phyloP scores from a whole-genome alignment of 2,113 vertebrate species.

The Anoura caudifer region DNA sequence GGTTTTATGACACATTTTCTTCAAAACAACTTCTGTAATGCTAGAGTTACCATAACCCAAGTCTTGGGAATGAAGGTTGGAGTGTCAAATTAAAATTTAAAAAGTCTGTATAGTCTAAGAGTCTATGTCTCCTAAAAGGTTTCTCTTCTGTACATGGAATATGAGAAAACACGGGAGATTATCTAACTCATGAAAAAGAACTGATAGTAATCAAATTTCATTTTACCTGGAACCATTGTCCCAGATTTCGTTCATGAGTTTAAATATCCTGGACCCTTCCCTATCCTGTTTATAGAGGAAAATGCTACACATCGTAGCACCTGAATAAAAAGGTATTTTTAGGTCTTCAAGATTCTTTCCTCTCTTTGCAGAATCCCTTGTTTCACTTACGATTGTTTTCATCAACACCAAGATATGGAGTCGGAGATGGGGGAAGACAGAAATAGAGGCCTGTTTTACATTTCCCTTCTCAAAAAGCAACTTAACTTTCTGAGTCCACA shows the following conservation, averaged over 20 bases:
- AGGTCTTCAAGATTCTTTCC: not conserved
- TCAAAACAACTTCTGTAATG: not conserved
- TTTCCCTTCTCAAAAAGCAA: not conserved
- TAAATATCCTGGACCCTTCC: not conserved
- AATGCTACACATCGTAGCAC: not conserved
- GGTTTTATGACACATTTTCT: not conserved
- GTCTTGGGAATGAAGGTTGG: not conserved
- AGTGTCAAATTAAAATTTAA: not conserved
- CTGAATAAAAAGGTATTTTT: not conserved
- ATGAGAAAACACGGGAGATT: not conserved
- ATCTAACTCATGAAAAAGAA: slow-evolving; percentile 3
- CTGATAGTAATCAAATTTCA: slow-evolving; percentile 1
- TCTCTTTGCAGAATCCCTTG: not conserved
- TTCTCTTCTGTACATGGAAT: not conserved
- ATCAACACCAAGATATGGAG: not conserved
- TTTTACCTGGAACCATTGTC: not conserved
- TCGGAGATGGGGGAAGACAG: not conserved
- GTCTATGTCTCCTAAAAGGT: not conserved
- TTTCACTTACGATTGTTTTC: slow-evolving; percentile 13
- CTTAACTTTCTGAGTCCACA: not conserved
- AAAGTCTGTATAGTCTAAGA: not conserved
- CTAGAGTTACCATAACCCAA: not conserved
- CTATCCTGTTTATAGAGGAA: not conserved
- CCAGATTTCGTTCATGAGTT: slow-evolving; percentile 22
- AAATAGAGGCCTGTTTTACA: not conserved